These are phyloP conservation scores for Coilia nasus DNA, from an alignment of 2,797 vertebrate genomes.

Conservation along the genomic window DNA sequence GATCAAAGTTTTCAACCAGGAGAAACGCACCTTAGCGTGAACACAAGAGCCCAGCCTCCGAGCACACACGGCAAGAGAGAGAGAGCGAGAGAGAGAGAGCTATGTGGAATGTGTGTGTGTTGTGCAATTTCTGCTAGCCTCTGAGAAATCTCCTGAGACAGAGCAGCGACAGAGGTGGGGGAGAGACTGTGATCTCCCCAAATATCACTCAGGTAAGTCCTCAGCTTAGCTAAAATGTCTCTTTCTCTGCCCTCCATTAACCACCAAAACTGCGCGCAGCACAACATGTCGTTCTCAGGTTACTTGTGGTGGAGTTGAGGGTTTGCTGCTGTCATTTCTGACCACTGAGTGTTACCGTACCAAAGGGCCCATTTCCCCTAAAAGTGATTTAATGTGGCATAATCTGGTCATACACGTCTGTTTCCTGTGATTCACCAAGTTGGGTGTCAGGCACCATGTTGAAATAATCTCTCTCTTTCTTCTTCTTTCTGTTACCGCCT, in stretches of 20 bases:
- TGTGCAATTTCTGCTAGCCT: constrained; percentile 71
- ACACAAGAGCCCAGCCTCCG: neutral
- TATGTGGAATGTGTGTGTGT: constrained; percentile 62
- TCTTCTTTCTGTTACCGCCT: neutral
- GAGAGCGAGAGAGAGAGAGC: neutral
- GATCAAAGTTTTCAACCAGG: neutral
- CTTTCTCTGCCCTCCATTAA: neutral
- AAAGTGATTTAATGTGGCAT: neutral
- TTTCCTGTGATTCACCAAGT: constrained; percentile 6
- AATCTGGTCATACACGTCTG: neutral
- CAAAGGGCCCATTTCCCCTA: neutral
- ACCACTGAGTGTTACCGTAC: neutral
- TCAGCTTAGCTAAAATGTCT: constrained; percentile 26
- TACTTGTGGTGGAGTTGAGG: neutral
- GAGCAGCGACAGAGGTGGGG: constrained; percentile 51
- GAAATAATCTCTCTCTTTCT: neutral
- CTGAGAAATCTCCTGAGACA: constrained; percentile 51
- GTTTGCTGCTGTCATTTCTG: neutral
- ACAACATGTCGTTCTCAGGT: neutral
- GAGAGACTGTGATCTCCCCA: constrained; percentile 55
- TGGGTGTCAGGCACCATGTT: constrained; percentile 27
- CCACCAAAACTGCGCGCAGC: neutral
- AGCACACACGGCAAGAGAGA: neutral
- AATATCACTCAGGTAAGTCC: constrained; percentile 73
- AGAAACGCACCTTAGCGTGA: neutral